Base-by-base conservation (phyloP, 2,797 vertebrate genomes). In the Scomberomorus guttatus region DNA sequence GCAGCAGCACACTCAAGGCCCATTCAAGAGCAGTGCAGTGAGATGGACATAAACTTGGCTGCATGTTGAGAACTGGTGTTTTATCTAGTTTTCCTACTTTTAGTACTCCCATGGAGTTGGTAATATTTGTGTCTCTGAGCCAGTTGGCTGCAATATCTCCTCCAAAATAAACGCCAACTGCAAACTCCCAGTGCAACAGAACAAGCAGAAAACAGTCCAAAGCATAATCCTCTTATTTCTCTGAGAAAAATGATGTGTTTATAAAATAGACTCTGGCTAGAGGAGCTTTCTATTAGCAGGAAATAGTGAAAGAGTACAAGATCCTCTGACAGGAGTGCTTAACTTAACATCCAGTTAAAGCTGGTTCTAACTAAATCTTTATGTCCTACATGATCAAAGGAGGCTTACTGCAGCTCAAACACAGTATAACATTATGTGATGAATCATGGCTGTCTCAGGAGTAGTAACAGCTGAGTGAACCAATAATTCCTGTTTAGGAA, bases 31-130 rank as follows among this genome's bases (percentile, higher is more conserved):
- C 4, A 7, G 27, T 37, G 17, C 29, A 6, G 6, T 1, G 29
- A 61, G 32, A 46, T 22, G 17, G 54, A 52, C 56, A 20, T 6
- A 25, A 18, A 73, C 55, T 57, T 85, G 76, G 83, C 76, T 71
- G 29, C 61, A 77, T 54, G 65, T 29, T 27, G n/a, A 69, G 63
- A 60, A 18, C 52, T 42, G 50, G 6, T 39, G 69, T 63, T 64
- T 68, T 42, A 65, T 71, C 61, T 42, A 39, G 20, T 66, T 44
- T 46, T 52, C 27, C 65, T 42, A 34, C 57, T 55, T 68, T 52
- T 44, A 29, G 46, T 51, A 18, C 44, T 67, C 61, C 51, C 3
- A 27, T 13, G 48, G 65, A 71, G 27, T 39, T 14, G 58, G 73
- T 39, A 37, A 52, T 44, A 64, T 55, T 32, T 77, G 55, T 60